A percentile compares a stretch with the other conserved stretches of the same genome.
Evolutionary conservation across 1,140 invertebrate genomes (phyloP).

Genomic region (Formica selysi): DNA sequence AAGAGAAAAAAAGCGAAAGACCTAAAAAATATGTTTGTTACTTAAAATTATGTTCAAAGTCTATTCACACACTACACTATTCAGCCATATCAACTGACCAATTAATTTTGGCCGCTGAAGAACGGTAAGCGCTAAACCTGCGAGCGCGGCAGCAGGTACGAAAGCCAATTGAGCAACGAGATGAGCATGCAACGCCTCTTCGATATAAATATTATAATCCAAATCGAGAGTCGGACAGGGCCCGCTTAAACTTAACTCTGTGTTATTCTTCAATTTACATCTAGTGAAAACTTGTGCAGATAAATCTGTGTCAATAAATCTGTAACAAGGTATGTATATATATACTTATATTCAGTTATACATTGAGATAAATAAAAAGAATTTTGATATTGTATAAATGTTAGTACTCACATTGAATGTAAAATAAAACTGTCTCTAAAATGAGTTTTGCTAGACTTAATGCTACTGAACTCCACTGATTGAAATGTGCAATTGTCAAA

Average conservation of each 20-base stretch:
- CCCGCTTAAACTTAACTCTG: slow-evolving; percentile 81
- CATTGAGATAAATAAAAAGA: neutral
- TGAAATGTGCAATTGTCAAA: slow-evolving; percentile 87
- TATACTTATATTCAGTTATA: neutral
- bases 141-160: slow-evolving; percentile 79
- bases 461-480: slow-evolving; percentile 86
- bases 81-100: slow-evolving; percentile 66
- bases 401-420: slow-evolving; percentile 83
- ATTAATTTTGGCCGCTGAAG: slow-evolving; percentile 82
- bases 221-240: slow-evolving; percentile 82
- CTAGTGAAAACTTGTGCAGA: slow-evolving; percentile 85
- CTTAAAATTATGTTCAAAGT: slow-evolving; percentile 10
- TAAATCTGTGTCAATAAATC: slow-evolving; percentile 87
- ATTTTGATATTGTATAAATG: neutral
- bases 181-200: slow-evolving; percentile 82
- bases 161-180: slow-evolving; percentile 82
- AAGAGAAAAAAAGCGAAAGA: slow-evolving; percentile 81
- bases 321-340: slow-evolving; percentile 69
- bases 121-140: slow-evolving; percentile 79
- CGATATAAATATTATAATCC: slow-evolving; percentile 84
- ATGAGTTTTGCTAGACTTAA: slow-evolving; percentile 87
- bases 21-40: slow-evolving; percentile 65
- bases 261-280: slow-evolving; percentile 86
- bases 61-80: neutral
- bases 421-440: slow-evolving; percentile 86